A percentile compares a stretch with the other conserved stretches of the same genome.
These are phyloP conservation scores for Crotalus helleri DNA, from an alignment of 2,113 vertebrate genomes.

Conservation along the genomic window DNA sequence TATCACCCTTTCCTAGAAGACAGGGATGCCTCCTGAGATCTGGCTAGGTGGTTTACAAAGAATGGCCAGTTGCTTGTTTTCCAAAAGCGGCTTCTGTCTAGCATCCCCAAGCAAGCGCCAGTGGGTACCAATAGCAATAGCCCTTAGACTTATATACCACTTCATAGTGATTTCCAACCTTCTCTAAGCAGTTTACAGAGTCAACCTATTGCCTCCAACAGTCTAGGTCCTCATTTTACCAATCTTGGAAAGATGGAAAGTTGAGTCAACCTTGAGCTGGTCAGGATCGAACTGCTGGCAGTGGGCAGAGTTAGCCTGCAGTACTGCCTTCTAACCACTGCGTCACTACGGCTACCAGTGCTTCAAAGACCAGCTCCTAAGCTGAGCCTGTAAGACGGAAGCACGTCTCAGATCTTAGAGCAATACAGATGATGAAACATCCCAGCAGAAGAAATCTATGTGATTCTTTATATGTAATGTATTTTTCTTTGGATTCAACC, in stretches of 20 bases:
- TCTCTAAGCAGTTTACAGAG: not conserved
- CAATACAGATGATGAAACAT: not conserved
- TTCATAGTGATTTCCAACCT: too few relatives aligned
- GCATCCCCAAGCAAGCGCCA: not conserved
- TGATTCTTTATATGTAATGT: not conserved
- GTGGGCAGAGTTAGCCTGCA: not conserved
- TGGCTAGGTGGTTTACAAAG: not conserved
- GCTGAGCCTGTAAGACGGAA: not conserved
- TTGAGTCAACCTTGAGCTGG: not conserved
- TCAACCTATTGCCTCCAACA: not conserved
- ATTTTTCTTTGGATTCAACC: not conserved
- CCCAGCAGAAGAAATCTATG: not conserved
- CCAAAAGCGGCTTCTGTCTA: not conserved
- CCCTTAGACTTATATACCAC: not conserved
- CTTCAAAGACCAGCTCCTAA: not conserved
- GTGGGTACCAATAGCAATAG: not conserved
- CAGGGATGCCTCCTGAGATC: not conserved
- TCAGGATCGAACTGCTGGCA: not conserved
- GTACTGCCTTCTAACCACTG: too few relatives aligned
- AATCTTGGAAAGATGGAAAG: not conserved
- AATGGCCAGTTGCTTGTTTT: not conserved
- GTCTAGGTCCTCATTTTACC: too few relatives aligned
- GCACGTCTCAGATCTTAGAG: not conserved
- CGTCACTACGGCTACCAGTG: not conserved
- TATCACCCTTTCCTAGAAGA: too few relatives aligned